Base-by-base conservation (phyloP, 2,888 invertebrate species). In the Pogonocherus hispidulus region DNA sequence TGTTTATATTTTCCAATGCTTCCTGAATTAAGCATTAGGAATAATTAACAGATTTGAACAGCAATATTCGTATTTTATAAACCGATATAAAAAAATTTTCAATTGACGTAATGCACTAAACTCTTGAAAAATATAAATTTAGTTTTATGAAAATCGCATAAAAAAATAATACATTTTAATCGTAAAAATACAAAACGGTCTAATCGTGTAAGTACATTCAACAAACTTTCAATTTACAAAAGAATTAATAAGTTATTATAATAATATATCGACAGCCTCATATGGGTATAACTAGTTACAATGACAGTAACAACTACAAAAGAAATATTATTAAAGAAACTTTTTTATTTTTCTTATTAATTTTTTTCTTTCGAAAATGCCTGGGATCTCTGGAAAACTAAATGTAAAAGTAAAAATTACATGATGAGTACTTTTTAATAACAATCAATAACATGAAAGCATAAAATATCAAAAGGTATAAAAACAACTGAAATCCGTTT, bases 251-350 rank as follows among this genome's bases (percentile, higher is more conserved):
- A 83, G 81, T 84, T 84, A 84, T 81, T 84, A 41, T 41, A 84
- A 83, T 81, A 82, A 79, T 83, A 82, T 73, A 82, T 83, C 77
- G 84, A 84, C 84, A 84, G 84, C 84, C 84, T 84, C 82, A 78
- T 82, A 82, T 82, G 76, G 81, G 82, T 84, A 83, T 78, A 79
- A 80, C 81, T 82, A 82, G 79, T 80, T 83, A 83, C 79, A 81
- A 74, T 79, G 80, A 82, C 71, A 73, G 47, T 59, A 57, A 70
- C 73, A 71, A 77, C 72, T 75, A 77, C 78, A 80, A 76, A 81
- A 80, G 78, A 76, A 77, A 83, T 79, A 81, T 77, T 79, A 72
- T 71, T n/a, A n/a, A n/a, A 69, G 72, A 62, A 67, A 63, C 66
- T 63, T 67, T 66, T 66, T 51, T 63, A 72, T 66, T 71, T 66